These are phyloP conservation scores for Dicrostonyx torquatus DNA, from an alignment of 2,797 vertebrate genomes.

Conservation along the genomic window DNA sequence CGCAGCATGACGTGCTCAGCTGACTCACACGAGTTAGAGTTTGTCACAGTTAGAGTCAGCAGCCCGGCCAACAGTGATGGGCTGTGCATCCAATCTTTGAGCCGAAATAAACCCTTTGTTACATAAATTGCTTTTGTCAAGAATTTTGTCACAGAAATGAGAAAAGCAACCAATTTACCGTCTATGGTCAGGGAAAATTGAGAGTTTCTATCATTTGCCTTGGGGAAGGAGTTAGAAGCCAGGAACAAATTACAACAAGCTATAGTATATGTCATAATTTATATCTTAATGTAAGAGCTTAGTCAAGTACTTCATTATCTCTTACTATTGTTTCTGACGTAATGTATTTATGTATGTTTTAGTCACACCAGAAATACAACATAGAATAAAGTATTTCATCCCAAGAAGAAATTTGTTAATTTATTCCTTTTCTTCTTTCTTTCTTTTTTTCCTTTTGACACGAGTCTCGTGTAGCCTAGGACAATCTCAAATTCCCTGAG, in stretches of 20 bases:
- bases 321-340: constrained; percentile 22
- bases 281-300: not conserved
- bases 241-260: not conserved
- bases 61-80: rapidly evolving
- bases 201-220: not conserved
- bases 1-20: not conserved
- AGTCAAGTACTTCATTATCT: not conserved
- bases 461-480: no score
- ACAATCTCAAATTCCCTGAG: not conserved
- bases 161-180: not conserved
- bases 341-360: not conserved
- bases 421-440: rapidly evolving
- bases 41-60: not conserved
- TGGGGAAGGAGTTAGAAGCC: not conserved
- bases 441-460: not conserved
- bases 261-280: not conserved
- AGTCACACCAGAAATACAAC: not conserved
- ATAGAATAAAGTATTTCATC: not conserved
- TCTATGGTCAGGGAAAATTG: not conserved
- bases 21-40: no score
- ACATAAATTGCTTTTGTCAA: not conserved
- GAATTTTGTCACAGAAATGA: not conserved
- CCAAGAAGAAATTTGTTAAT: not conserved
- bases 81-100: not conserved
- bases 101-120: not conserved